Evolutionary conservation across 64 coral and sea anemone genomes (phyloP), one percentile per base, ranked within the genome.

Genomic region (Pocillopora damicornis): DNA sequence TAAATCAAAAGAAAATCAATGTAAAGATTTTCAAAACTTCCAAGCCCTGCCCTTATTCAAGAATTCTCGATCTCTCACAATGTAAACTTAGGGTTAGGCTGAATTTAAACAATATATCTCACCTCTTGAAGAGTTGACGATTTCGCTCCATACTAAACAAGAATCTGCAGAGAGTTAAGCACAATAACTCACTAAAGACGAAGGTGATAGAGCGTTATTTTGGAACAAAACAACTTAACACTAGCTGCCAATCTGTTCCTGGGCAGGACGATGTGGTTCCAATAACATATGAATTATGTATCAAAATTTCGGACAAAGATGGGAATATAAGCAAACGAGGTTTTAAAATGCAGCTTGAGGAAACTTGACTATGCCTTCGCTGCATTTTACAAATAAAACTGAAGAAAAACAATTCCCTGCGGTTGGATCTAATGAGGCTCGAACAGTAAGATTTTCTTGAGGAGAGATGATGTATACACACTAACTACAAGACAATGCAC

Each of bases 111-210:
- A 73, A 25, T 73, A 25, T 9, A 22, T 22, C 60, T 84, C 65
- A 97, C 94, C 94, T 89, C 78, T 99, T 99, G 72, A 99, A 99
- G 69, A 99, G 85, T 84, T 99, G 97, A 15, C 97, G 88, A 79
- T 99, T 99, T 59, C 97, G 82, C 86, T 99, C 97, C 97, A 99
- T 99, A 60, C 97, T 99, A 91, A 99, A 99, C 13, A 99, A 76
- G 88, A 95, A 99, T 73, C 94, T 97, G 88, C 13, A 74, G 60
- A 30, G 11, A 35, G 79, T 38, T n/a, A 73, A 87, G 45, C 61
- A 83, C 15, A 68, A 35, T 36, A 18, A 61, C 11, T 22, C 42
- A 2, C 7, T 7, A 9, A 8, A 0, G 6, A 23, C 22, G 66
- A 20, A 20, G 9, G 20, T n/a, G 3, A 63, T 13, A 17, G 61